Base-by-base conservation (phyloP, 2,113 vertebrate species). In the Coturnix japonica region DNA sequence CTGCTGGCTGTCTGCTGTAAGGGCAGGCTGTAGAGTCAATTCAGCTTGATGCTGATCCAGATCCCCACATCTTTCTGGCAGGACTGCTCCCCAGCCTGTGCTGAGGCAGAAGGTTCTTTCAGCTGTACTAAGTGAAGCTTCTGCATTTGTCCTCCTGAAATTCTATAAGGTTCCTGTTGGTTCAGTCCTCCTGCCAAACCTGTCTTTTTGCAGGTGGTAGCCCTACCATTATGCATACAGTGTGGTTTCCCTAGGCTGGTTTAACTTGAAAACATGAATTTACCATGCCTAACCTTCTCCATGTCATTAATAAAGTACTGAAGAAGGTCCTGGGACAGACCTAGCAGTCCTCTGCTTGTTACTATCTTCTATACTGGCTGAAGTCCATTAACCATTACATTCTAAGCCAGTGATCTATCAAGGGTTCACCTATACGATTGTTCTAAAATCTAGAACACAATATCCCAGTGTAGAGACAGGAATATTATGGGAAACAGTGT, bases 151-250 rank as follows among this genome's bases (percentile, higher is more conserved):
- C n/a, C 26, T 20, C 37, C 28, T 44, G 31, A 10, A 33, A 14
- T 25, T 35, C 26, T 30, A 28, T 41, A 8, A 28, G 4, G 21
- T 30, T 80, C 11, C 37, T 41, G 7, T 7, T 49, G 70, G 13
- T 30, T 49, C 5, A 0, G 71, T 85, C 13, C 28, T 64, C 13
- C 53, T 59, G 47, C 16, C 65, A 41, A 41, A 33, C 39, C 51
- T 77, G 61, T 22, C 43, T 78, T 51, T 26, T 21, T 75, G n/a
- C 47, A 59, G 43, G 16, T 49, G 30, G 7, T 25, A 80, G 20
- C 17, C 35, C 35, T 59, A 23, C 35, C 31, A 18, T 3, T n/a
- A 61, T 53, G 22, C 0, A 0, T 3, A 9, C 12, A 35, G 16
- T 19, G 46, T 81, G 9, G 31, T 41, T 84, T 11, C 7, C 9